A percentile compares a stretch with the other conserved stretches of the same genome.
phyloP scores from a whole-genome alignment of 2,797 vertebrate species.

The Coregonus ussuriensis region DNA sequence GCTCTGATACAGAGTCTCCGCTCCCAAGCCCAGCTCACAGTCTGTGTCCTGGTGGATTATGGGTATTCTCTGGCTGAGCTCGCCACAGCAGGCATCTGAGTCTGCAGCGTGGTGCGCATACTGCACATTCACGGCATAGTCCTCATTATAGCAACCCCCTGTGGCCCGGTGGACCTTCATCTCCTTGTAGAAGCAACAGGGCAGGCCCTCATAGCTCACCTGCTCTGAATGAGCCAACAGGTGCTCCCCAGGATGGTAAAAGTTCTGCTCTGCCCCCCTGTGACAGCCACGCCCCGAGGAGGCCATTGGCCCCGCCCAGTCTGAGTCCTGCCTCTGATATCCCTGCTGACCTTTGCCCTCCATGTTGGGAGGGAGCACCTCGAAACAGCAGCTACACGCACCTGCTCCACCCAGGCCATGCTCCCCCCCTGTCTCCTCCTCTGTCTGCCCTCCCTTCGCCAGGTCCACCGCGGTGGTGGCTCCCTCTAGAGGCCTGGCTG shows the following conservation, averaged over 20 bases:
- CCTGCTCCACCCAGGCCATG: constrained; percentile 67
- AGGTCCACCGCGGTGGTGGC: constrained; percentile 51
- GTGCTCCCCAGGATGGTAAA: constrained; percentile 77
- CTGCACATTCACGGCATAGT: constrained; percentile 92
- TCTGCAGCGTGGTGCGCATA: constrained; percentile 76
- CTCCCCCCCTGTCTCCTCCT: not conserved
- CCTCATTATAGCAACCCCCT: constrained; percentile 82
- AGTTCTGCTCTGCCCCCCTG: constrained; percentile 79
- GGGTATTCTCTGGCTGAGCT: constrained; percentile 88
- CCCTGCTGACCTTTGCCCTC: constrained; percentile 65
- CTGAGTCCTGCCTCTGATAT: constrained; percentile 49
- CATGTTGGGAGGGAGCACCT: constrained; percentile 74
- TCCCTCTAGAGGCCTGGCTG: constrained; percentile 80
- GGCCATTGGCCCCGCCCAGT: constrained; percentile 71
- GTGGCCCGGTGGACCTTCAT: constrained; percentile 82
- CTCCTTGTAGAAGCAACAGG: constrained; percentile 97
- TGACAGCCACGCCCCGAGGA: constrained; percentile 60
- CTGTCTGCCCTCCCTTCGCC: constrained; percentile 62
- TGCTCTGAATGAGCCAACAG: constrained; percentile 82
- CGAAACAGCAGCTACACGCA: constrained; percentile 84
- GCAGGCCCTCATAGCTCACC: constrained; percentile 82
- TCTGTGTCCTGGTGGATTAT: constrained; percentile 96
- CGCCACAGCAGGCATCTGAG: constrained; percentile 79
- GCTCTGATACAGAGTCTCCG: constrained; percentile 55
- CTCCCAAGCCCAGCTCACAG: constrained; percentile 75